phyloP scores from a whole-genome alignment of 2,113 vertebrate genomes.

The Limanda limanda region DNA sequence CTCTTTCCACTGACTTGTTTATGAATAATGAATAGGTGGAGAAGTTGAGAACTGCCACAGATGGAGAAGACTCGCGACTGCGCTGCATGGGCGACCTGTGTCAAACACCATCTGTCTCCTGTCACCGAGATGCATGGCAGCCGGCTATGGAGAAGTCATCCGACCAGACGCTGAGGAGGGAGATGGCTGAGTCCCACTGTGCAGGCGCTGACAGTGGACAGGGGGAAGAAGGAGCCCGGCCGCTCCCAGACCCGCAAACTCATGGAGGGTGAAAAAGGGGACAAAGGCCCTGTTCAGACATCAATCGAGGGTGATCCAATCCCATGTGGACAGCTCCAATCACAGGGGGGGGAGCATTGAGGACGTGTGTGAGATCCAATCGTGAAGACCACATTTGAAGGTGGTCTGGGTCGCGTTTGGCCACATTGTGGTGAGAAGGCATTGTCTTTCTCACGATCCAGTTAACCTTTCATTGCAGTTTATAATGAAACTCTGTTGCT shows the following conservation, averaged over 20 bases:
- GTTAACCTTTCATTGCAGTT: no score
- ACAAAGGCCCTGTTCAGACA: not conserved
- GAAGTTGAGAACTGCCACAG: slow-evolving; percentile 42
- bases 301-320: not conserved
- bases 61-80: slow-evolving; percentile 57
- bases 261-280: not conserved
- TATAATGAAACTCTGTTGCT: no score
- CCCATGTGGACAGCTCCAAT: not conserved
- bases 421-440: no score
- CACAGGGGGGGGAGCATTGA: not conserved
- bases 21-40: slow-evolving; percentile 67
- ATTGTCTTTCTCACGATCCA: no score
- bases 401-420: not conserved
- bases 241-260: not conserved
- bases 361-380: not conserved
- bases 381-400: not conserved
- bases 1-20: slow-evolving; percentile 45
- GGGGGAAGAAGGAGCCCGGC: not conserved
- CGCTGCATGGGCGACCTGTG: slow-evolving; percentile 65
- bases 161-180: slow-evolving; percentile 20
- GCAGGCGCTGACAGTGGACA: no score
- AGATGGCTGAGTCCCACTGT: slow-evolving; percentile 7
- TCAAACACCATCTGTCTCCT: slow-evolving; percentile 67
- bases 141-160: slow-evolving; percentile 21
- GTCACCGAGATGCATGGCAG: slow-evolving; percentile 57